Evolutionary conservation across 2,888 invertebrate species (phyloP).

Genomic region (Himalopsyche anomala): DNA sequence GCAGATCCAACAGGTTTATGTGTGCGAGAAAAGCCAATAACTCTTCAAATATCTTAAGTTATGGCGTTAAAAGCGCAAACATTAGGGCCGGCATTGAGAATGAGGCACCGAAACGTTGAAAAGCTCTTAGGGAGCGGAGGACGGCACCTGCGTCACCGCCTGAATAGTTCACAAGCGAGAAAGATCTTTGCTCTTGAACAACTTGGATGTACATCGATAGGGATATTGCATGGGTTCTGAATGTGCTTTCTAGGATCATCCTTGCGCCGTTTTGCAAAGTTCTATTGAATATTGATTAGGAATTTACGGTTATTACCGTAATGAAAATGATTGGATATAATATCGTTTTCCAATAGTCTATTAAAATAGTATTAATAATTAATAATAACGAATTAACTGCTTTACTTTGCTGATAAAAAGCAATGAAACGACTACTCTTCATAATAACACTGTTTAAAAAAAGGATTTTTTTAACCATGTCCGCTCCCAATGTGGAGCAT

Average conservation of each 20-base stretch:
- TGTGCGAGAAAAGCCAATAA: conserved; percentile 54
- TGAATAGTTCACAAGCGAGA: conserved; percentile 34
- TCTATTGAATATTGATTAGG: conserved; percentile 16
- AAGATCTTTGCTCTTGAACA: conserved; percentile 14
- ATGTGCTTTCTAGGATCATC: neutral
- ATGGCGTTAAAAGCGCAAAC: conserved; percentile 64
- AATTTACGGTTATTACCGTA: neutral
- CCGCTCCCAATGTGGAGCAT: too few relatives aligned
- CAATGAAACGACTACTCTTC: too few relatives aligned
- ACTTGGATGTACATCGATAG: neutral
- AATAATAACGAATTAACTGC: too few relatives aligned
- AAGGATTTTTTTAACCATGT: too few relatives aligned
- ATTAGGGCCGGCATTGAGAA: conserved; percentile 56
- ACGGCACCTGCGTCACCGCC: conserved; percentile 55
- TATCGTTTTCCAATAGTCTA: neutral
- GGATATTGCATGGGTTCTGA: conserved; percentile 15
- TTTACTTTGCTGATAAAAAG: too few relatives aligned
- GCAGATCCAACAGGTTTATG: conserved; percentile 23
- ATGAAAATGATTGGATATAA: neutral
- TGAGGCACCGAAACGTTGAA: conserved; percentile 56
- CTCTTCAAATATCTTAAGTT: conserved; percentile 63
- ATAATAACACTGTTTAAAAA: too few relatives aligned
- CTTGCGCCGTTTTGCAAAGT: neutral
- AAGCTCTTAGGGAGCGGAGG: conserved; percentile 54
- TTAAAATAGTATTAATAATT: neutral